These are phyloP conservation scores for Agriopis marginaria DNA, from an alignment of 2,888 invertebrate species.

Conservation along the genomic window DNA sequence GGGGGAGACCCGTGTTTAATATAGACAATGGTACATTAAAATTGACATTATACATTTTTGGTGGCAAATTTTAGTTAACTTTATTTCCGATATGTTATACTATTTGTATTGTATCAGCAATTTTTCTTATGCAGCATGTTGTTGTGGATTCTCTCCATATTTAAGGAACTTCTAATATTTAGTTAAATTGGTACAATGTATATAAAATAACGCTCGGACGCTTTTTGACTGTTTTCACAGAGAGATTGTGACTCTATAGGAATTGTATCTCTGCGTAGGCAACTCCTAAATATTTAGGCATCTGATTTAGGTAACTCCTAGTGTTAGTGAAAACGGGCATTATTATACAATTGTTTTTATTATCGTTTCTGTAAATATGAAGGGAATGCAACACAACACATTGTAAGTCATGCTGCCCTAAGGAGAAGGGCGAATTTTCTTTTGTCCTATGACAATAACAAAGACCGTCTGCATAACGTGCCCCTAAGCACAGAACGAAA, in stretches of 20 bases:
- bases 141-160: not conserved
- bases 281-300: too few species aligned
- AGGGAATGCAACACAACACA: too few species aligned
- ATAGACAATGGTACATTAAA: not conserved
- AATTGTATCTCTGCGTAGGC: too few species aligned
- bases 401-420: not conserved
- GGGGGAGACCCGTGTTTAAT: not conserved
- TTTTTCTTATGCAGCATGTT: not conserved
- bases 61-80: not conserved
- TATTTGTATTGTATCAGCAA: not conserved
- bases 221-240: too few species aligned
- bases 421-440: not conserved
- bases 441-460: conserved; percentile 1
- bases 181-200: too few species aligned
- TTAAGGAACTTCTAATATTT: not conserved
- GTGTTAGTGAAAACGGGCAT: too few species aligned
- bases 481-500: not conserved
- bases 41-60: not conserved
- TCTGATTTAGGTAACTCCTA: too few species aligned
- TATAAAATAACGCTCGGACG: too few species aligned
- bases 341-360: too few species aligned
- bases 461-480: not conserved
- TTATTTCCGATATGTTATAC: not conserved
- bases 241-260: too few species aligned
- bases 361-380: too few species aligned